Conservation (phyloP, 2,888 invertebrate species). For the Notodonta ziczac region DNA sequence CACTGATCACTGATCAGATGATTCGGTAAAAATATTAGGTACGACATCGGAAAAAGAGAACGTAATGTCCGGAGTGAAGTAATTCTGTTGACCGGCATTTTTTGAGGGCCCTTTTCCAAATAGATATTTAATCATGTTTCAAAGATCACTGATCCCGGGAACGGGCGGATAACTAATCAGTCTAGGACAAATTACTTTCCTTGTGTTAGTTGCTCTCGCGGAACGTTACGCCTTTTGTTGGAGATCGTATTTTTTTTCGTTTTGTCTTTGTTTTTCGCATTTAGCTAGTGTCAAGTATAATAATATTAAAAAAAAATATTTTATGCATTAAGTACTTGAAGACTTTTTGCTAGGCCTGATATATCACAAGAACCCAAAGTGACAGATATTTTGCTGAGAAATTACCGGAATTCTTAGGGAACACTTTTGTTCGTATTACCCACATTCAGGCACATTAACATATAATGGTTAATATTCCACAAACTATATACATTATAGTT, state of each 20-base stretch:
- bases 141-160: constrained; percentile 36
- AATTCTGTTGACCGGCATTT: constrained; percentile 35
- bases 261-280: too few species aligned
- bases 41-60: constrained; percentile 11
- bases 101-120: constrained; percentile 27
- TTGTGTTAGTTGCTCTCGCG: neutral
- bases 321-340: too few species aligned
- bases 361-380: too few species aligned
- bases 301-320: too few species aligned
- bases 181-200: constrained; percentile 1
- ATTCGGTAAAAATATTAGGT: constrained; percentile 9
- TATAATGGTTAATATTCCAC: too few species aligned
- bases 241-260: neutral
- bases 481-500: too few species aligned
- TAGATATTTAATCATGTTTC: constrained; percentile 41
- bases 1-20: neutral
- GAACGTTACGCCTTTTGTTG: neutral
- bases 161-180: constrained; percentile 32
- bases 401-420: too few species aligned
- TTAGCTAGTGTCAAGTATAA: too few species aligned
- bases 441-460: too few species aligned
- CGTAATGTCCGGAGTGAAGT: constrained; percentile 13
- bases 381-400: too few species aligned
- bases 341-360: too few species aligned
- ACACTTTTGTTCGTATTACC: too few species aligned